A percentile compares a stretch with the other conserved stretches of the same genome.
These are phyloP conservation scores for Lasioglossum malachurum DNA, from an alignment of 2,888 invertebrate species.

Conservation along the genomic window DNA sequence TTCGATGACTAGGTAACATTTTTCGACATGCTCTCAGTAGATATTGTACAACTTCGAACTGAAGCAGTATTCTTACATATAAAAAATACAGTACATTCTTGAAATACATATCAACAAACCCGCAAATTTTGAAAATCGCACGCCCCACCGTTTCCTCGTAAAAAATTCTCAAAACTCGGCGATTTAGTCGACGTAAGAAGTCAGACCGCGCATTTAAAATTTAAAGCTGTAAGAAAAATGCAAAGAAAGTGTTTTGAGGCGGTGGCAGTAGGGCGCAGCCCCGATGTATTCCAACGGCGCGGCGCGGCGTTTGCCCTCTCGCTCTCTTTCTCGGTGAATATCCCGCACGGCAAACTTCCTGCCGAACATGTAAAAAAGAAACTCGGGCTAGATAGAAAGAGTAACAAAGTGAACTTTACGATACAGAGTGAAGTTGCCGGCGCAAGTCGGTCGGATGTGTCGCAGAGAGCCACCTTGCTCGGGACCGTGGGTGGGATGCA, in stretches of 20 bases:
- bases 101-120: accelerated
- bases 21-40: too few relatives aligned
- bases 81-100: not conserved
- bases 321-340: not conserved
- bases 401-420: conserved; percentile 4
- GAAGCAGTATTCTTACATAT: not conserved
- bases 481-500: conserved; percentile 8
- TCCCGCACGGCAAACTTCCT: not conserved
- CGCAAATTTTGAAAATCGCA: not conserved
- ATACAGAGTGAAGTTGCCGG: not conserved
- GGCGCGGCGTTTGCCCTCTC: not conserved
- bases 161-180: not conserved
- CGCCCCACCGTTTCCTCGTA: not conserved
- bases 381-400: conserved; percentile 3
- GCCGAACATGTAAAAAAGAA: conserved; percentile 6
- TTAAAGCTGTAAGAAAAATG: conserved; percentile 5
- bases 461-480: not conserved
- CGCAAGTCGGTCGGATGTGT: conserved; percentile 2
- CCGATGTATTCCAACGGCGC: not conserved
- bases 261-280: not conserved
- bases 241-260: conserved; percentile 1
- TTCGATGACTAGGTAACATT: too few relatives aligned
- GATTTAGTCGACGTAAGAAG: not conserved
- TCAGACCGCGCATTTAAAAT: not conserved
- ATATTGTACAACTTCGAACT: too few relatives aligned